These are phyloP conservation scores for Caretta caretta DNA, from an alignment of 2,113 vertebrate species.

Conservation along the genomic window DNA sequence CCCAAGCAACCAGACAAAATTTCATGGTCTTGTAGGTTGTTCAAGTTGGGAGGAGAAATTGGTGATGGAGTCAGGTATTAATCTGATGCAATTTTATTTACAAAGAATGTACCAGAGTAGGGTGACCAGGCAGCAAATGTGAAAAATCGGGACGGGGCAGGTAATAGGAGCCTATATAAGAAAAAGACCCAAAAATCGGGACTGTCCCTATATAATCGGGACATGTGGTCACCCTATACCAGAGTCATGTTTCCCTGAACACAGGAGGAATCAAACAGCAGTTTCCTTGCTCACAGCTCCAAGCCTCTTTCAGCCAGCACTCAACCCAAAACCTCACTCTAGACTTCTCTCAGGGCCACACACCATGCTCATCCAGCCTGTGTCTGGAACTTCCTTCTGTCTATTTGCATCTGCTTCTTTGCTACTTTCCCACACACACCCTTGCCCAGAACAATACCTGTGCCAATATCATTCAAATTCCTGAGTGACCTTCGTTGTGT, in stretches of 20 bases:
- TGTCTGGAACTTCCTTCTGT: background rate
- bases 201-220: no score
- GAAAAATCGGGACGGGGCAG: no score
- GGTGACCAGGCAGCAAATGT: no score
- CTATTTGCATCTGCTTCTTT: background rate
- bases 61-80: background rate
- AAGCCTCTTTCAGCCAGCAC: background rate
- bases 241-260: background rate
- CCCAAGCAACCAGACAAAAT: background rate
- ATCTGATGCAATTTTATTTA: background rate
- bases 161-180: no score
- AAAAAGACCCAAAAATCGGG: no score
- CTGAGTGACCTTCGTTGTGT: background rate
- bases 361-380: background rate
- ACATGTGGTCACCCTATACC: background rate
- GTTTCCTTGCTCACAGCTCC: background rate
- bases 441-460: background rate
- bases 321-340: background rate
- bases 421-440: background rate
- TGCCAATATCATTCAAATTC: background rate
- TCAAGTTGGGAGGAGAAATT: background rate
- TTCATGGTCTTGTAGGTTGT: background rate
- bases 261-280: background rate
- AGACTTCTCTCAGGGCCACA: background rate
- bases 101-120: background rate